phyloP scores from a whole-genome alignment of 1,140 invertebrate species.

The Aphelinus certus region DNA sequence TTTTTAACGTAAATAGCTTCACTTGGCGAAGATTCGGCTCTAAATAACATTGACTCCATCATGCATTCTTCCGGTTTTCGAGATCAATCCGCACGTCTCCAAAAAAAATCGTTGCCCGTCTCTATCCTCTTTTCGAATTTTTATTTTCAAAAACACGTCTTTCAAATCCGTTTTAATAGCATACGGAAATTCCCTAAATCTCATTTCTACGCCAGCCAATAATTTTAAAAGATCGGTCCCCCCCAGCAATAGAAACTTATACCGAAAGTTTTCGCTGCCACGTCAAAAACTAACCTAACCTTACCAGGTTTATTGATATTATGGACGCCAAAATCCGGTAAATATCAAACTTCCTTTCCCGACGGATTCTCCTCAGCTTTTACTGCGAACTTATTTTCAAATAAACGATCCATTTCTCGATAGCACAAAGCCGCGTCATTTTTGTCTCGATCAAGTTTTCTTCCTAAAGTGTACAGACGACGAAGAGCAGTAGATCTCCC shows the following conservation, averaged over 20 bases:
- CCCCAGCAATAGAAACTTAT: constrained; percentile 38
- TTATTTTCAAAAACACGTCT: constrained; percentile 58
- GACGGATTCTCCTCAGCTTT: neutral
- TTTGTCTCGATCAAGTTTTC: constrained; percentile 4
- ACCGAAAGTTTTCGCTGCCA: constrained; percentile 41
- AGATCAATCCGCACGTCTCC: constrained; percentile 36
- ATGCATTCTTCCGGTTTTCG: constrained; percentile 37
- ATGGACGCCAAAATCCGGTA: neutral
- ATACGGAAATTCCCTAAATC: constrained; percentile 47
- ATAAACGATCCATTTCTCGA: constrained; percentile 1
- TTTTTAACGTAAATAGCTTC: constrained; percentile 41
- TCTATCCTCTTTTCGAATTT: constrained; percentile 48
- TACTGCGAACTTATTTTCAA: neutral
- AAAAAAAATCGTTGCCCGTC: constrained; percentile 52
- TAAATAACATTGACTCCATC: constrained; percentile 56
- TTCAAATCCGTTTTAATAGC: constrained; percentile 51
- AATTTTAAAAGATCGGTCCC: constrained; percentile 50
- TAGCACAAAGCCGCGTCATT: constrained; percentile 21
- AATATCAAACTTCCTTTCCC: neutral
- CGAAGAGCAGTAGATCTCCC: constrained; percentile 3
- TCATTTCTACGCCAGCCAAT: constrained; percentile 49
- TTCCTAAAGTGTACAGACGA: constrained; percentile 24
- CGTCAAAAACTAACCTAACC: constrained; percentile 49
- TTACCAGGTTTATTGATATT: constrained; percentile 47
- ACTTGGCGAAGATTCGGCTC: constrained; percentile 51